A percentile compares a stretch with the other conserved stretches of the same genome.
Conservation (phyloP, 2,113 vertebrate genomes). For the Pyrgilauda ruficollis region DNA sequence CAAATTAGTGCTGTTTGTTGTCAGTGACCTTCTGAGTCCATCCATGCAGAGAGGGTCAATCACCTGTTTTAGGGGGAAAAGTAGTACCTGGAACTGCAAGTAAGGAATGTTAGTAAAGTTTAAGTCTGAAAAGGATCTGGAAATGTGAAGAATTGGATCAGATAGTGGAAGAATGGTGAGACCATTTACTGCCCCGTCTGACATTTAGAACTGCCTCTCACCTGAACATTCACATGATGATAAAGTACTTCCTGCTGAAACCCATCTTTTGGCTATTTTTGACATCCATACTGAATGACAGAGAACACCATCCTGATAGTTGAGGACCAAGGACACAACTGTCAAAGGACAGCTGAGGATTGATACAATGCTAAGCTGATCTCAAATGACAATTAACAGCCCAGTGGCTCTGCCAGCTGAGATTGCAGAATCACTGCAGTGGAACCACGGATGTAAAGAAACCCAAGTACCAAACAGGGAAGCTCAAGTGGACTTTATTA, state of each 20-base stretch:
- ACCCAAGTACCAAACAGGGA: not conserved
- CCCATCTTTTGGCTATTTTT: not conserved
- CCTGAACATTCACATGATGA: not conserved
- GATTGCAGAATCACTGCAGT: not conserved
- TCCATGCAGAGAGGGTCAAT: not conserved
- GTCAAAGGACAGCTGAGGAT: not conserved
- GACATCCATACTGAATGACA: not conserved
- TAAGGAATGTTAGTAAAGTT: not conserved
- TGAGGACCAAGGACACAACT: not conserved
- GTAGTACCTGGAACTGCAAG: not conserved
- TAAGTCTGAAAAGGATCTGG: not conserved
- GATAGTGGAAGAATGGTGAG: not conserved
- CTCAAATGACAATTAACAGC: not conserved
- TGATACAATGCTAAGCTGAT: not conserved
- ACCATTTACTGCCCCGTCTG: not conserved
- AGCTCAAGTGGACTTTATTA: slow-evolving; percentile 61
- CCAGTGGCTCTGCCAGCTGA: not conserved
- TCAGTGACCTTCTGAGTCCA: not conserved
- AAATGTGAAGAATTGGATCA: not conserved
- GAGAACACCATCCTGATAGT: not conserved
- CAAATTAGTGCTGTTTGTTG: not conserved
- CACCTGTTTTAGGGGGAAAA: not conserved
- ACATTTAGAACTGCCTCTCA: not conserved
- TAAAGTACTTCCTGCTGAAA: not conserved
- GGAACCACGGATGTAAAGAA: not conserved